Percentiles rank a stretch among this genome's conserved stretches.
Conservation (phyloP, 2,888 invertebrate genomes). For the Platycheirus rosarum region DNA sequence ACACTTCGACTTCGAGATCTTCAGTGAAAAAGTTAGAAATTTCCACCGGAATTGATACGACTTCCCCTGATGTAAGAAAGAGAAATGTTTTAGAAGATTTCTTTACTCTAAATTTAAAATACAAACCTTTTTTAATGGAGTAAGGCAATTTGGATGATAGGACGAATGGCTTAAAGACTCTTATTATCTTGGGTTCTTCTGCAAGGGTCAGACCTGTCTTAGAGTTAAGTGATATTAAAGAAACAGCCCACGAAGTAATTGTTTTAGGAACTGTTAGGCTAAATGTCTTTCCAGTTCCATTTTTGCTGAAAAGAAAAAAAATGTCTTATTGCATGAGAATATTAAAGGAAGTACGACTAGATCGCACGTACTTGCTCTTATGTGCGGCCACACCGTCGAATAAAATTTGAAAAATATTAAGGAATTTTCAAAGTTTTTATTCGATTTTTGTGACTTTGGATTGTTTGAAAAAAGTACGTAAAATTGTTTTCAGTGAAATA, state of each 20-base stretch:
- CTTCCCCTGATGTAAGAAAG: constrained; percentile 6
- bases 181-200: constrained; percentile 86
- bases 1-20: constrained; percentile 87
- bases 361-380: no score
- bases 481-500: no score
- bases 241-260: constrained; percentile 90
- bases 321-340: no score
- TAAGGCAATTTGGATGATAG: constrained; percentile 89
- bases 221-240: constrained; percentile 90
- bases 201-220: constrained; percentile 89
- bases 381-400: no score
- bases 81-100: no score
- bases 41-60: constrained; percentile 11
- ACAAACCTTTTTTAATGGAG: constrained; percentile 86
- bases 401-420: no score
- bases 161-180: constrained; percentile 90
- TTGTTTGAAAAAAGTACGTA: no score
- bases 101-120: no score
- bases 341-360: background rate
- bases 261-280: constrained; percentile 87
- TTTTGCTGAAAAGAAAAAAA: constrained; percentile 76
- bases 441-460: no score
- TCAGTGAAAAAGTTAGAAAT: constrained; percentile 88
- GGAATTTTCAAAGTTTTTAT: no score
- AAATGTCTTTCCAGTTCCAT: constrained; percentile 83